Evolutionary conservation across 2,888 invertebrate species (phyloP).

Genomic region (Antheraea assamensis): DNA sequence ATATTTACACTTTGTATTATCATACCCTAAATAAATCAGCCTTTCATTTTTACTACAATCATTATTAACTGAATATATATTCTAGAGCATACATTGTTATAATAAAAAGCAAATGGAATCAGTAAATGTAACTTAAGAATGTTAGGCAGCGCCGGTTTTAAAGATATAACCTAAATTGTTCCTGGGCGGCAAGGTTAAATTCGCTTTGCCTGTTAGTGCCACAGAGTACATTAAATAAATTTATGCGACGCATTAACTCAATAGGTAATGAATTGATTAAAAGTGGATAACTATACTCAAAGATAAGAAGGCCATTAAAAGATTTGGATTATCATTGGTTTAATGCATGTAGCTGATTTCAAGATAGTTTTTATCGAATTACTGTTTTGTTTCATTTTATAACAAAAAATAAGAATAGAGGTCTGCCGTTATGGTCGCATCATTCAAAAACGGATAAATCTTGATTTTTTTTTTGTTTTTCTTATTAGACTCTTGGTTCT

Average conservation of each 20-base stretch:
- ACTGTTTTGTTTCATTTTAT: too few species aligned
- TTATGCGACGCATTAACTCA: not conserved
- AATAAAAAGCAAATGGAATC: not conserved
- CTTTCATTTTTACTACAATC: slow-evolving; percentile 49
- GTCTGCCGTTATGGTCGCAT: too few species aligned
- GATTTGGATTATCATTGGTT: not conserved
- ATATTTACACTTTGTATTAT: slow-evolving; percentile 40
- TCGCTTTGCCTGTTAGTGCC: not conserved
- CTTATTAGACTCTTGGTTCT: too few species aligned
- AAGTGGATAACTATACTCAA: not conserved
- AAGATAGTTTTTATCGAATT: not conserved
- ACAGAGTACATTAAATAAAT: too few species aligned
- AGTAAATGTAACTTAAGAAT: not conserved
- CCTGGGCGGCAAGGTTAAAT: not conserved
- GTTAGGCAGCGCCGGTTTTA: not conserved
- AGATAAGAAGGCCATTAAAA: not conserved
- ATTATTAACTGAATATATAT: not conserved
- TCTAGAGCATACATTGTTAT: not conserved
- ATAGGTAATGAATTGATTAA: not conserved
- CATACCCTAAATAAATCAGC: slow-evolving; percentile 45
- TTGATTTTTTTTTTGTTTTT: too few species aligned
- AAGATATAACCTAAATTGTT: too few species aligned
- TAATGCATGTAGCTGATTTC: not conserved
- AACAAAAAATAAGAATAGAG: too few species aligned
- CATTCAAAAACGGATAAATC: too few species aligned